phyloP scores from a whole-genome alignment of 2,797 vertebrate genomes.

The Coregonus sp. region DNA sequence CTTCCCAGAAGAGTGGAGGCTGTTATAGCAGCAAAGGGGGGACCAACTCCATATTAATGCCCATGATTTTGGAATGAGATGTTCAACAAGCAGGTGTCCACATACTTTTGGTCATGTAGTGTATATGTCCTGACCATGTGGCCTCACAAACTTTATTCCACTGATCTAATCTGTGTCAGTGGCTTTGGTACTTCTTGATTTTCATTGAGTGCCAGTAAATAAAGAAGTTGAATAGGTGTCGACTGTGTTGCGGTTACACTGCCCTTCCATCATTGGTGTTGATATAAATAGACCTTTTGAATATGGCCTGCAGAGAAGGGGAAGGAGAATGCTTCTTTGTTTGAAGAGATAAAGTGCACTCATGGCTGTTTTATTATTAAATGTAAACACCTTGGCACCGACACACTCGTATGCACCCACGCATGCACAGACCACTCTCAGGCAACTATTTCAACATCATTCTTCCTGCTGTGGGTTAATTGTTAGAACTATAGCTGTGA shows the following conservation, averaged over 20 bases:
- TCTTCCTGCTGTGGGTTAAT: not conserved
- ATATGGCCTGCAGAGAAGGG: slow-evolving; percentile 69
- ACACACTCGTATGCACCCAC: slow-evolving; percentile 8
- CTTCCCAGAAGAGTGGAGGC: too few species aligned
- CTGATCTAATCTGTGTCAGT: slow-evolving; percentile 46
- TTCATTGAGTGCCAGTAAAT: slow-evolving; percentile 74
- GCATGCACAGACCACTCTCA: not conserved
- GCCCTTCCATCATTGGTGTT: slow-evolving; percentile 65
- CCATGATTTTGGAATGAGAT: too few species aligned
- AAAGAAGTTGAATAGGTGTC: slow-evolving; percentile 72
- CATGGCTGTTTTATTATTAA: slow-evolving; percentile 41
- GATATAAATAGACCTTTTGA: slow-evolving; percentile 70
- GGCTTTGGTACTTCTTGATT: slow-evolving; percentile 78
- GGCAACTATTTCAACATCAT: not conserved
- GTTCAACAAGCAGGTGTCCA: too few species aligned
- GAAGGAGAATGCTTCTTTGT: slow-evolving; percentile 82
- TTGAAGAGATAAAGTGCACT: slow-evolving; percentile 69
- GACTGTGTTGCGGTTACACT: slow-evolving; percentile 68
- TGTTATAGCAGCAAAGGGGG: too few species aligned
- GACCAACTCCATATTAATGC: too few species aligned
- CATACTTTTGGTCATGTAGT: too few species aligned
- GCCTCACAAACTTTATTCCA: slow-evolving; percentile 39
- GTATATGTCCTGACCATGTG: not conserved
- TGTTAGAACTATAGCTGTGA: not conserved
- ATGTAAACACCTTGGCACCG: slow-evolving; percentile 42